Percentiles rank a stretch among this genome's conserved stretches.
phyloP scores from a whole-genome alignment of 2,888 invertebrate genomes.

The Tyria jacobaeae region DNA sequence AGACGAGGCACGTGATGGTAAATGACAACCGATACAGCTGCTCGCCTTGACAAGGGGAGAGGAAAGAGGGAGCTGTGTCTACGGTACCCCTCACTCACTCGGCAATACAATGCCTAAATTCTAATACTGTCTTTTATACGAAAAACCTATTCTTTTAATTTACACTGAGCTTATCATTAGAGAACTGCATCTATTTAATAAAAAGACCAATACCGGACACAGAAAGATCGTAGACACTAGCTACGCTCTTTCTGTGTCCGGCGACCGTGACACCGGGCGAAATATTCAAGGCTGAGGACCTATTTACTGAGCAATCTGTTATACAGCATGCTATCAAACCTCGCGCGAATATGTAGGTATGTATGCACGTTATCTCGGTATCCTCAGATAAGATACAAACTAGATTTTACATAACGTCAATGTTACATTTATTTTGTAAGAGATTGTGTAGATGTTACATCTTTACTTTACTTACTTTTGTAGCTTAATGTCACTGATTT shows the following conservation, averaged over 20 bases:
- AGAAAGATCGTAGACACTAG: no score
- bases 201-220: neutral
- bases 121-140: no score
- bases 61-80: no score
- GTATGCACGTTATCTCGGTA: constrained; percentile 3
- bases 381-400: constrained; percentile 11
- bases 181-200: neutral
- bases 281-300: neutral
- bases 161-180: neutral
- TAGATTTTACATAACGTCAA: constrained; percentile 2
- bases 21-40: no score
- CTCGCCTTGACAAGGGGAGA: no score
- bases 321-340: neutral
- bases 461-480: no score
- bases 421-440: neutral
- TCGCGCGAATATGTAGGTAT: neutral
- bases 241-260: constrained; percentile 5
- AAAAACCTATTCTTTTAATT: no score
- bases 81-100: no score
- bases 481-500: no score
- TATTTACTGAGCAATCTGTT: neutral
- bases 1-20: no score
- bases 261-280: constrained; percentile 6
- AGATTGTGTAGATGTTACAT: neutral
- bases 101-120: no score